phyloP scores from a whole-genome alignment of 2,888 invertebrate genomes.

The Torymus tubicola region DNA sequence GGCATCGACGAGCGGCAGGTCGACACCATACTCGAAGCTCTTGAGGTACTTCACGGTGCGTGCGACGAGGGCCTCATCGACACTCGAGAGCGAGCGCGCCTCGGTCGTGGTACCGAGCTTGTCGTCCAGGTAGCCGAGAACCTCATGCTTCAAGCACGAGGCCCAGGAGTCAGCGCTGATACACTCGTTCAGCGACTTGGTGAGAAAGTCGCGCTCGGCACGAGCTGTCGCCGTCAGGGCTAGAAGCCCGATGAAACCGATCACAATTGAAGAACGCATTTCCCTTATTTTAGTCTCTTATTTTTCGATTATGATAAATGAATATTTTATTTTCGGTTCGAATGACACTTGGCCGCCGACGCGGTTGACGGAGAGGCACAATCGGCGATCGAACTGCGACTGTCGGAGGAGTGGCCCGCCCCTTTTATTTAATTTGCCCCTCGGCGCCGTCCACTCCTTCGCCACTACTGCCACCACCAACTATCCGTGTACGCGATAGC shows the following conservation, averaged over 20 bases:
- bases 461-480: not conserved
- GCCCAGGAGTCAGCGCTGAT: constrained; percentile 82
- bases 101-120: constrained; percentile 78
- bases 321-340: too few relatives aligned
- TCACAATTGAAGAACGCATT: constrained; percentile 66
- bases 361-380: constrained; percentile 38
- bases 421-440: constrained; percentile 76
- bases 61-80: constrained; percentile 85
- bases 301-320: not conserved
- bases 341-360: constrained; percentile 55
- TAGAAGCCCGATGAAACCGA: constrained; percentile 79
- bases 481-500: too few relatives aligned
- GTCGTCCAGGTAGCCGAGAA: constrained; percentile 86
- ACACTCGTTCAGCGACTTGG: constrained; percentile 81
- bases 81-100: constrained; percentile 69
- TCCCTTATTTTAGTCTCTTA: constrained; percentile 23
- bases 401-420: constrained; percentile 75
- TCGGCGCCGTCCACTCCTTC: constrained; percentile 37
- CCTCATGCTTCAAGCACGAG: constrained; percentile 86
- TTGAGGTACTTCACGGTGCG: constrained; percentile 84
- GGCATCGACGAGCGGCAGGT: constrained; percentile 79
- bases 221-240: constrained; percentile 78
- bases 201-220: constrained; percentile 67
- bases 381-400: constrained; percentile 76
- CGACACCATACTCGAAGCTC: constrained; percentile 85